Base-by-base conservation (phyloP, 2,113 vertebrate genomes). In the Pterophyllum scalare region DNA sequence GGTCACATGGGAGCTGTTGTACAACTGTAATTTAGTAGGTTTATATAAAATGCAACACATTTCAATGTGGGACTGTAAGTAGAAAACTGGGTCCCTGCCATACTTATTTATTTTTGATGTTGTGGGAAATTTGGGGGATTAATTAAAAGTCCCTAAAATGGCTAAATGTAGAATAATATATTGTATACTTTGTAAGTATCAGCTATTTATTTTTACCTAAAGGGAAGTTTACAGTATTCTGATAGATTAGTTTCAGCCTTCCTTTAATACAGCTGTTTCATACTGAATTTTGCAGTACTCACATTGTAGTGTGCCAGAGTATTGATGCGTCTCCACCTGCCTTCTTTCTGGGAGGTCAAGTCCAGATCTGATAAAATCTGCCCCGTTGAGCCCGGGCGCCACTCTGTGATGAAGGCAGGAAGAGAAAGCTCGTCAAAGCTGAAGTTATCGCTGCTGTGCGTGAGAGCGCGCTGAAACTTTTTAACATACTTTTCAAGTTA, bases 251-350 rank as follows among this genome's bases (percentile, higher is more conserved):
- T 80, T 79, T 75, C 31, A 58, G 33, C 58, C 13, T 2, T 61
- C 46, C 60, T 76, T 35, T 10, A 15, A 20, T 9, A 26, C 7
- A 59, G 24, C 31, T 14, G 8, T 59, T 74, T 15, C 28, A 70
- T 26, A 81, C 46, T 33, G 43, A 83, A 81, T 77, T 14, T 40
- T 38, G n/a, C 28, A 85, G 74, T 84, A 86, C 98, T 98, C 94
- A 99, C 98, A 0, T 99, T 99, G 89, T 99, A 99, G 91, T 99
- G 98, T 84, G 97, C 98, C 83, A 99, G 95, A 0, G 98, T 99
- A 94, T 99, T 99, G 95, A 98, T 95, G 33, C 96, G 97, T 75
- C 91, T 97, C 98, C 97, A 99, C 84, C 97, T 95, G 93, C 98
- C 97, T n/a, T 99, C 98, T 84, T 96, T 97, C 93, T 98, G 97